Evolutionary conservation across 2,888 invertebrate species (phyloP).

Genomic region (Ophion ventricosus): DNA sequence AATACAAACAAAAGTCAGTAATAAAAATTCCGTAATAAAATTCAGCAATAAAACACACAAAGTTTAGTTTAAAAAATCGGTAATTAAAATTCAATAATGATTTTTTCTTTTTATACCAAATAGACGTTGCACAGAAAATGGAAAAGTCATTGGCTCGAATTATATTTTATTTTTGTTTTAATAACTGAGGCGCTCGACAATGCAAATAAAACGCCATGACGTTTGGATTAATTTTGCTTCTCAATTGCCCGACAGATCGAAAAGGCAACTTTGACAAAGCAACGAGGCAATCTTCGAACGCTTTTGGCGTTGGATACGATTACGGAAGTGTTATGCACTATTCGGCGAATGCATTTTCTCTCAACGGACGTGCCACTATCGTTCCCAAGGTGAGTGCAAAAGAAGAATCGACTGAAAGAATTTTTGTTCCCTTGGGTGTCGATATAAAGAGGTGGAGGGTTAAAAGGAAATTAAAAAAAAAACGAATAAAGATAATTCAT

Average conservation of each 20-base stretch:
- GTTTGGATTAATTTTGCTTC: background rate
- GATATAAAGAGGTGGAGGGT: too few species aligned
- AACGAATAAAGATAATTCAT: background rate
- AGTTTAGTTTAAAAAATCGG: too few species aligned
- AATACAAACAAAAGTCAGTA: too few species aligned
- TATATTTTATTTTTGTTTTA: background rate
- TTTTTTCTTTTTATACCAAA: background rate
- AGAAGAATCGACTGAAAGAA: background rate
- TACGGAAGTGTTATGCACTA: conserved; percentile 94
- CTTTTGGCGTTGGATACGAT: conserved; percentile 90
- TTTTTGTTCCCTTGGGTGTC: too few species aligned
- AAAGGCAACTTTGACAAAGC: conserved; percentile 90
- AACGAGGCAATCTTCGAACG: conserved; percentile 84
- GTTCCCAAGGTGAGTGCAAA: conserved; percentile 86
- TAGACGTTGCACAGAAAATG: background rate
- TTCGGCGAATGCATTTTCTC: conserved; percentile 90
- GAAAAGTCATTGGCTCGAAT: background rate
- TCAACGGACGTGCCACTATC: conserved; percentile 89
- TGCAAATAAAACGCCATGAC: background rate
- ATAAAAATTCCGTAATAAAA: too few species aligned
- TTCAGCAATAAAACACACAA: too few species aligned
- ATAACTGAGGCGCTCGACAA: background rate
- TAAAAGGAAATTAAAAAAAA: background rate
- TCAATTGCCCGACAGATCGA: conserved; percentile 83
- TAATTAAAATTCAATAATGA: too few species aligned